A percentile compares a stretch with the other conserved stretches of the same genome.
These are phyloP conservation scores for Drosophila melanica DNA, from an alignment of 1,140 invertebrate genomes.

Conservation along the genomic window DNA sequence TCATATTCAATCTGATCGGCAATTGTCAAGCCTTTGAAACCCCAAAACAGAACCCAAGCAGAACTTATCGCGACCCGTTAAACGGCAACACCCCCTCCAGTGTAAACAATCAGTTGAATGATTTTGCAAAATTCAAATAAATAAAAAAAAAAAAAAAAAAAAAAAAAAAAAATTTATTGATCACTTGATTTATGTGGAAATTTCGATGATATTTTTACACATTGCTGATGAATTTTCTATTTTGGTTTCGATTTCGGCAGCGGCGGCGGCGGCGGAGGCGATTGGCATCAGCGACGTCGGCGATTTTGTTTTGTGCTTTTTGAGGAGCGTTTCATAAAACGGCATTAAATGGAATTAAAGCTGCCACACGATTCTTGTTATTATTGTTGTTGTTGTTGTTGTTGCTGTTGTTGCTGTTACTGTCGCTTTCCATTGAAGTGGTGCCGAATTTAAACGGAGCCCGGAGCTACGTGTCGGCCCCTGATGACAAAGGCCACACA, in stretches of 20 bases:
- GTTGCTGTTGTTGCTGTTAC: slow-evolving; percentile 3
- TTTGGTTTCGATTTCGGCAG: slow-evolving; percentile 40
- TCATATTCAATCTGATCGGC: slow-evolving; percentile 20
- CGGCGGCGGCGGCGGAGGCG: slow-evolving; percentile 25
- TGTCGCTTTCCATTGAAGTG: slow-evolving; percentile 54
- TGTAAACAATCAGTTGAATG: slow-evolving; percentile 49
- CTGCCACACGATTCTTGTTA: slow-evolving; percentile 49
- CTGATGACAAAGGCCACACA: neutral
- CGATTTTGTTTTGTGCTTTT: slow-evolving; percentile 25
- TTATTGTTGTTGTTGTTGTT: slow-evolving; percentile 5
- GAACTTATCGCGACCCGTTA: neutral
- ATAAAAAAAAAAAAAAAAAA: slow-evolving; percentile 7
- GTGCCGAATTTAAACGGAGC: slow-evolving; percentile 41
- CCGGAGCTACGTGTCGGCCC: neutral
- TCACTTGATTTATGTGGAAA: slow-evolving; percentile 69
- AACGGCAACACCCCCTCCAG: slow-evolving; percentile 17
- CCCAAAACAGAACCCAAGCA: neutral
- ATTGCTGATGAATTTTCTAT: slow-evolving; percentile 70
- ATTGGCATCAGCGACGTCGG: slow-evolving; percentile 9
- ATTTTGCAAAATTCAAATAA: slow-evolving; percentile 34
- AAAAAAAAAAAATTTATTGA: slow-evolving; percentile 51
- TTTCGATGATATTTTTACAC: slow-evolving; percentile 67
- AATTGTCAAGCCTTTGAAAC: slow-evolving; percentile 4
- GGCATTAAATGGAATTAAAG: slow-evolving; percentile 69
- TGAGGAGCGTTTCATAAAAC: slow-evolving; percentile 53